Evolutionary conservation across 2,888 invertebrate genomes (phyloP).

Genomic region (Papilio protenor): DNA sequence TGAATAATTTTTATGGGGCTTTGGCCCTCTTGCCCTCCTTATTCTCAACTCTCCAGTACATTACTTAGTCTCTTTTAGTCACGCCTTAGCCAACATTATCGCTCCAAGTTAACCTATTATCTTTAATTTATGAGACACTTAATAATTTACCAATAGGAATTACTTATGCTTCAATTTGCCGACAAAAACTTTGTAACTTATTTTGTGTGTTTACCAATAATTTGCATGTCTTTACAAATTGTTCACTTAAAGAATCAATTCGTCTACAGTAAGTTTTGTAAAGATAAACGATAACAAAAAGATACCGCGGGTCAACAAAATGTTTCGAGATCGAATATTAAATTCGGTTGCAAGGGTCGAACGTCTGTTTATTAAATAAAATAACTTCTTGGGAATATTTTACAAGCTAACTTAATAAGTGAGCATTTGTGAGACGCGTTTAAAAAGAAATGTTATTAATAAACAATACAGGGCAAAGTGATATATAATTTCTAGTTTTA

Average conservation of each 20-base stretch:
- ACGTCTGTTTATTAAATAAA: neutral
- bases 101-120: constrained; percentile 3
- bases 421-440: too few species aligned
- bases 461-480: too few species aligned
- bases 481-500: neutral
- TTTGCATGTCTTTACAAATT: neutral
- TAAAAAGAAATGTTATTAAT: too few species aligned
- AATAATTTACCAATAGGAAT: neutral
- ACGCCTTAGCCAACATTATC: neutral
- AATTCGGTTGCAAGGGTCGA: neutral
- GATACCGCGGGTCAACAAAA: neutral
- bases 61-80: neutral
- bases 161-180: neutral
- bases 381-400: too few species aligned
- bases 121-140: neutral
- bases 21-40: neutral
- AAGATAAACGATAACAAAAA: neutral
- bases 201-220: neutral
- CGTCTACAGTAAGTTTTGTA: neutral
- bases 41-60: neutral
- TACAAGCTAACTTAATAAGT: too few species aligned
- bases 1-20: too few species aligned
- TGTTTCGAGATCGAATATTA: neutral
- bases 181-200: neutral
- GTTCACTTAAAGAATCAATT: neutral